These are phyloP conservation scores for Hydractinia echinata DNA, from an alignment of 30 jellyfish, hydroid and myxozoan species.

Conservation along the genomic window DNA sequence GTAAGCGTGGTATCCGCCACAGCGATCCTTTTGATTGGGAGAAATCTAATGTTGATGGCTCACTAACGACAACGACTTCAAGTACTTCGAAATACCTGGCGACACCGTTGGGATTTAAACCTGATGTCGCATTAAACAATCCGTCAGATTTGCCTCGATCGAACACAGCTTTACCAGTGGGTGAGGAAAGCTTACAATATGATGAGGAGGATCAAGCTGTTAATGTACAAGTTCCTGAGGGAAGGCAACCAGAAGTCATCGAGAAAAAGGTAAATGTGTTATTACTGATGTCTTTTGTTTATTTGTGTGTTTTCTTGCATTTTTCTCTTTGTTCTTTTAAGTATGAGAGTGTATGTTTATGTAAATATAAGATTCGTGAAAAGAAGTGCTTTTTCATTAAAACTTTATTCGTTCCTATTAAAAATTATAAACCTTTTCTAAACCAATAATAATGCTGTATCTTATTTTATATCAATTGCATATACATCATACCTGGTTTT, in stretches of 20 bases:
- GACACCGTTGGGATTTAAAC: slow-evolving; percentile 82
- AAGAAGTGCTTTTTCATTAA: not conserved
- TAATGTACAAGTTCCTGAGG: slow-evolving; percentile 48
- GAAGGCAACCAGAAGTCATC: slow-evolving; percentile 45
- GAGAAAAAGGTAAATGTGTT: slow-evolving; percentile 19
- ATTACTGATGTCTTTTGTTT: not conserved
- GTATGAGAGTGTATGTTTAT: not conserved
- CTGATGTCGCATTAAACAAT: slow-evolving; percentile 80
- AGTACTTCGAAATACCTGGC: slow-evolving; percentile 72
- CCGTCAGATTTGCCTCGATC: slow-evolving; percentile 95
- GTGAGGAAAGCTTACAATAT: slow-evolving; percentile 78
- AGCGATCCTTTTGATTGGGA: slow-evolving; percentile 98
- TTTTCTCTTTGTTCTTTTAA: not conserved
- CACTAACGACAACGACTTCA: slow-evolving; percentile 83
- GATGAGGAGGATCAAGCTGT: slow-evolving; percentile 46
- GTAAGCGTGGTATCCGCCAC: slow-evolving; percentile 68
- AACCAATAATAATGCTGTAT: too few relatives aligned
- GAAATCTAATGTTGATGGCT: slow-evolving; percentile 73
- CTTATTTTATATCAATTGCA: too few relatives aligned
- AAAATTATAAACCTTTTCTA: too few relatives aligned
- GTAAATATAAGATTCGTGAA: not conserved
- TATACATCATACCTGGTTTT: too few relatives aligned
- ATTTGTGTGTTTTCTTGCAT: not conserved
- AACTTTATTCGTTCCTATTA: too few relatives aligned
- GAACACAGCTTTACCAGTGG: slow-evolving; percentile 57